These are phyloP conservation scores for Formica selysi DNA, from an alignment of 1,140 invertebrate species.

Conservation along the genomic window DNA sequence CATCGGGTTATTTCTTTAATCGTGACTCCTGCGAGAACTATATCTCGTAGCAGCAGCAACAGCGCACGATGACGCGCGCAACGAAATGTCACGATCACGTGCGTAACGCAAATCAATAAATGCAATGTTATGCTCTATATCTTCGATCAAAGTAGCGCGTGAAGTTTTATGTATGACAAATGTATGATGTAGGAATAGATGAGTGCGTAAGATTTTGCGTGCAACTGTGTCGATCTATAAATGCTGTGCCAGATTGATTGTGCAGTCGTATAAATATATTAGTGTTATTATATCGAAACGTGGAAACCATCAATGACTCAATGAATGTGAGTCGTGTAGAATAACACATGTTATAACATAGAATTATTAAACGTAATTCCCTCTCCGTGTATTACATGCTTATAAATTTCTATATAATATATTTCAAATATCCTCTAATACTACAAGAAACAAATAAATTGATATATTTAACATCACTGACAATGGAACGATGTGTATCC, in stretches of 20 bases:
- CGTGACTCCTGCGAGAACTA: not conserved
- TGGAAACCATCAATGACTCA: not conserved
- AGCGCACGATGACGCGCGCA: slow-evolving; percentile 2
- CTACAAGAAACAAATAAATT: not conserved
- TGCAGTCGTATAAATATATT: slow-evolving; percentile 1
- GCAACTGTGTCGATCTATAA: slow-evolving; percentile 30
- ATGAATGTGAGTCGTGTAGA: not conserved
- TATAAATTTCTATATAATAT: not conserved
- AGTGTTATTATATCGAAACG: slow-evolving; percentile 10
- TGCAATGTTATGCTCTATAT: slow-evolving; percentile 23
- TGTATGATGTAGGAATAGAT: slow-evolving; percentile 14
- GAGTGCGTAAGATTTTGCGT: slow-evolving; percentile 42
- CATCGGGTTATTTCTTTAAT: slow-evolving; percentile 16
- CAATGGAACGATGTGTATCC: not conserved
- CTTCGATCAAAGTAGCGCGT: slow-evolving; percentile 3
- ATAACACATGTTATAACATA: not conserved
- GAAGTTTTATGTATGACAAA: not conserved
- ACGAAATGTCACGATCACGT: slow-evolving; percentile 14
- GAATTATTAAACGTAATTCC: not conserved
- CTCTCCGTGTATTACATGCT: slow-evolving; percentile 21
- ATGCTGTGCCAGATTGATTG: slow-evolving; percentile 1
- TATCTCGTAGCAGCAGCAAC: not conserved
- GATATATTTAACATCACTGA: not conserved
- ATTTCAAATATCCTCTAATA: not conserved
- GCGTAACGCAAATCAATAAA: not conserved